Evolutionary conservation across 1,140 invertebrate species (phyloP), one percentile per base, ranked within the genome.

Genomic region (Cotesia glomerata): DNA sequence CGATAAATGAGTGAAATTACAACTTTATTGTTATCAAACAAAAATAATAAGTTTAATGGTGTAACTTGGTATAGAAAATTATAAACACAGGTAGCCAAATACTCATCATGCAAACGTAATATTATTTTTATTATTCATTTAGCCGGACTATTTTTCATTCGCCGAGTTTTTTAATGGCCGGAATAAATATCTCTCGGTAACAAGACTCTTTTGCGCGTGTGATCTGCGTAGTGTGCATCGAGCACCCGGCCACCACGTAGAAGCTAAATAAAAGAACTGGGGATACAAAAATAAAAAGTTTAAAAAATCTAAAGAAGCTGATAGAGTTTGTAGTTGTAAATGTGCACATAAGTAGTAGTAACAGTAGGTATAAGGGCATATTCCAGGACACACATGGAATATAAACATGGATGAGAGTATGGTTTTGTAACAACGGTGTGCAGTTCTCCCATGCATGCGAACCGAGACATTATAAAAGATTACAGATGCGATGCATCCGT

Each of bases 121-220:
- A 85, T 72, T 59, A 67, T 73, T 45, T 18, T 63, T 78, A 77
- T 78, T 72, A 76, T 65, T 80, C 68, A 66, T 84, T 83, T 83
- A 79, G 75, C 78, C 70, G 73, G 72, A 81, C 82, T 82, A 86
- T 85, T 86, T 86, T 85, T 86, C 85, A 86, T 81, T 85, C 82
- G 81, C 82, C 80, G 81, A 85, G 79, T 85, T 86, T 86, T 64
- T 87, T 86, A 86, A 87, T 87, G 84, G 83, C 62, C 76, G 79
- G 83, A 80, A 87, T 87, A 86, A 85, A 86, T 86, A 86, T 85
- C 84, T 80, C 76, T 78, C 69, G 76, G 86, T 87, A 87, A 86
- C 86, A 87, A 86, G 84, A 87, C 82, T 85, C 85, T 85, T 82
- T 81, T 79, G 73, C 75, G 65, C 56, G 49, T 45, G 39, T 45